Conservation (phyloP, 2,797 vertebrate genomes). For the Moxostoma hubbsi region DNA sequence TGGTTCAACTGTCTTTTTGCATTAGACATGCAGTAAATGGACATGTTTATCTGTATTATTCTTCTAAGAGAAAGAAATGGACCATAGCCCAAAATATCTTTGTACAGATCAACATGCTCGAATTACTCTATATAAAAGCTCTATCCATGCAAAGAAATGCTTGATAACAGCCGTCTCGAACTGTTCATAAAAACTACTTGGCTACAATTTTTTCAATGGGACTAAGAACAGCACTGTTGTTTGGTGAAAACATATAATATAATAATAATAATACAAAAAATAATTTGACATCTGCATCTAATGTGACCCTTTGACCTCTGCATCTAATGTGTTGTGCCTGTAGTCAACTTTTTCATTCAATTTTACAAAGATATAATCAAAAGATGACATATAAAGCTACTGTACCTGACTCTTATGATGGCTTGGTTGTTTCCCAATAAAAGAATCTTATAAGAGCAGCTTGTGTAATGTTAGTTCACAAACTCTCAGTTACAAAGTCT, state of each 20-base stretch:
- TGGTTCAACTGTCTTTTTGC: background rate
- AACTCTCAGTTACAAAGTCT: background rate
- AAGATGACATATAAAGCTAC: background rate
- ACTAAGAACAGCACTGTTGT: background rate
- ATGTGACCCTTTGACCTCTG: background rate
- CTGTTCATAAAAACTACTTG: background rate
- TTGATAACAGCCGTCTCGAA: conserved; percentile 1
- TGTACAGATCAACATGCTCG: conserved; percentile 1
- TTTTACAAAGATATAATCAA: background rate
- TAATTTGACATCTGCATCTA: background rate
- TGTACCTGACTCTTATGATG: too few relatives aligned
- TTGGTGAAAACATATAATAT: background rate
- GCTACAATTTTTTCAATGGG: background rate
- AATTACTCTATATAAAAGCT: conserved; percentile 5
- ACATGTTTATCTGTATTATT: conserved; percentile 12
- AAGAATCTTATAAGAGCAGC: too few relatives aligned
- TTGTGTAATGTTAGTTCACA: too few relatives aligned
- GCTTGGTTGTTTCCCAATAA: too few relatives aligned
- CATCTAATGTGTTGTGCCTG: background rate
- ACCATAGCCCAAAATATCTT: conserved; percentile 2
- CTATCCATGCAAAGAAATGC: conserved; percentile 25
- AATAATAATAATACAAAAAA: too few relatives aligned
- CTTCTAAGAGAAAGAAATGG: background rate
- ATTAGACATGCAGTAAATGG: background rate
- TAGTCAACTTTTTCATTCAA: background rate